Conservation (phyloP, 2,888 invertebrate genomes). For the Plagodis dolabraria region DNA sequence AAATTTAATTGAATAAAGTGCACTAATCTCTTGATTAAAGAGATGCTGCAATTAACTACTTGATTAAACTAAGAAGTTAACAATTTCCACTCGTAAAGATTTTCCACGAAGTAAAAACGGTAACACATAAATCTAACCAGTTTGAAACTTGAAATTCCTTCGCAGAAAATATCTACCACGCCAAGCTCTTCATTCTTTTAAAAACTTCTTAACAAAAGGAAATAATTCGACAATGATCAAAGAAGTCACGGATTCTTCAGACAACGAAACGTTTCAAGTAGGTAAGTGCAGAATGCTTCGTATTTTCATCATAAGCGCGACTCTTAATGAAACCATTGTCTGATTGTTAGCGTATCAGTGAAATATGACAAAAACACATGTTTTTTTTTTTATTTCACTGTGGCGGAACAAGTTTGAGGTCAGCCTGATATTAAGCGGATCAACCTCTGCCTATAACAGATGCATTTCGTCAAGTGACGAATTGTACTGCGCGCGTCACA, state of each 20-base stretch:
- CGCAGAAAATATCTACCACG: constrained; percentile 45
- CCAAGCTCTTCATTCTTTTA: constrained; percentile 27
- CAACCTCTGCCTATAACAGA: too few relatives aligned
- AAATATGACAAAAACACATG: background rate
- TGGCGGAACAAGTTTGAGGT: too few relatives aligned
- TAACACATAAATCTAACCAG: constrained; percentile 59
- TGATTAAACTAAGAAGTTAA: constrained; percentile 51
- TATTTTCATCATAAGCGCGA: constrained; percentile 22
- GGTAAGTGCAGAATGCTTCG: constrained; percentile 27
- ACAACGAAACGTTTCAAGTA: constrained; percentile 24
- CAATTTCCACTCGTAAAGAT: constrained; percentile 44
- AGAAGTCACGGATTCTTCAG: constrained; percentile 26
- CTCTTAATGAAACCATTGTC: constrained; percentile 21
- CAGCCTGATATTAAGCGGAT: too few relatives aligned
- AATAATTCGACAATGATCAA: constrained; percentile 40
- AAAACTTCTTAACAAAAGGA: constrained; percentile 23
- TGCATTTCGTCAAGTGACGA: too few relatives aligned
- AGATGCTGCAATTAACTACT: constrained; percentile 45
- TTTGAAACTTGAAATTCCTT: constrained; percentile 48
- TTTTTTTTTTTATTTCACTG: too few relatives aligned
- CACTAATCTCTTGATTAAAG: constrained; percentile 40
- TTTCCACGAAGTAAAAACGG: constrained; percentile 41
- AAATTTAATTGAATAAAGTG: constrained; percentile 15
- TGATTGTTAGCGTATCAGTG: constrained; percentile 15
- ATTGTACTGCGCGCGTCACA: too few relatives aligned